phyloP scores from a whole-genome alignment of 2,888 invertebrate species.

The Morpho helenor region DNA sequence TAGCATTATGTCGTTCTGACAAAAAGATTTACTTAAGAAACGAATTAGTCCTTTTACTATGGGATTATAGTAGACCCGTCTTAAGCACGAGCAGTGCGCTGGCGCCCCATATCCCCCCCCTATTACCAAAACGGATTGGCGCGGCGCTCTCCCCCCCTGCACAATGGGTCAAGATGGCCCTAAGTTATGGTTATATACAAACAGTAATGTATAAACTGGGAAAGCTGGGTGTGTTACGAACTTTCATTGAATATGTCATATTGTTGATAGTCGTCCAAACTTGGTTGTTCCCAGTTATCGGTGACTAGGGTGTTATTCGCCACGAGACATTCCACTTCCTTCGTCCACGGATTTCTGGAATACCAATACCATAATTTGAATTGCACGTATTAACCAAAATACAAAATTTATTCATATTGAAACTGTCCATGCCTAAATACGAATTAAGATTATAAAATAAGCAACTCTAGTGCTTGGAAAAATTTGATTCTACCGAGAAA shows the following conservation, averaged over 20 bases:
- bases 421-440: neutral
- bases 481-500: no score
- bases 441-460: neutral
- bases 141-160: no score
- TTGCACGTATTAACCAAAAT: neutral
- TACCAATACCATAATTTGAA: neutral
- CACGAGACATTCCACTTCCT: slow-evolving; percentile 94
- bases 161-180: no score
- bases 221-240: slow-evolving; percentile 32
- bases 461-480: neutral
- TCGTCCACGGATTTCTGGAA: slow-evolving; percentile 93
- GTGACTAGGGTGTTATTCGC: slow-evolving; percentile 89
- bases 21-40: no score
- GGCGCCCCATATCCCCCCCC: no score
- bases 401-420: neutral
- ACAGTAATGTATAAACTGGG: neutral
- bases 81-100: no score
- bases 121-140: no score
- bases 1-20: no score
- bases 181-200: neutral
- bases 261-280: slow-evolving; percentile 27
- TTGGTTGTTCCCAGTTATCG: slow-evolving; percentile 28
- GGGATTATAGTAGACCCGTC: no score
- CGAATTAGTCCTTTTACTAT: no score
- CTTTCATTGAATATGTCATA: slow-evolving; percentile 48